Base-by-base conservation (phyloP, 1,140 invertebrate species). In the Sycophila sp. region DNA sequence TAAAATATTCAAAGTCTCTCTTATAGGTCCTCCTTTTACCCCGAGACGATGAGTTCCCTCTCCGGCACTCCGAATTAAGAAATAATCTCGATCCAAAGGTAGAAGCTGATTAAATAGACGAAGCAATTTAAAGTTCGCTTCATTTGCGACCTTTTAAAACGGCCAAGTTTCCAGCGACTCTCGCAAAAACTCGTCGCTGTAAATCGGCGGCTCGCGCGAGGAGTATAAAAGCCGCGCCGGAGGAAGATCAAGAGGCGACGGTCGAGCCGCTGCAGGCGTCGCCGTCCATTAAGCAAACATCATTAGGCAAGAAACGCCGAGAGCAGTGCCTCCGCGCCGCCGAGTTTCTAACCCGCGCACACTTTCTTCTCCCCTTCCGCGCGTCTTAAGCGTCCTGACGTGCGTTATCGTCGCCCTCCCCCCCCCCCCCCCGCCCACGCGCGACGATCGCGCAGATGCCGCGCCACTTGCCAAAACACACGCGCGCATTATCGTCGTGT, bases 211-310 rank as follows among this genome's bases (percentile, higher is more conserved):
- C 45, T n/a, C n/a, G n/a, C n/a, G n/a, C 19, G 19, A 2, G 28
- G 53, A 56, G 32, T 13, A 36, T n/a, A 30, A 28, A 36, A 34
- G 53, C n/a, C 30, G 53, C 28, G 30, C n/a, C 28, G 53, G 13
- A 56, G 53, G n/a, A 56, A 56, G 53, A 56, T n/a, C 28, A 30
- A 56, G 53, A 34, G 7, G 6, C 7, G 17, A n/a, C 30, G 53
- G 15, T 28, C 15, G 28, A 7, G 17, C 7, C n/a, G 60, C 19
- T 38, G 34, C 34, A 60, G 58, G 58, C 58, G 58, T 60, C 15
- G 34, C 45, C 64, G 72, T 73, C 63, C 72, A 73, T 66, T 73
- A 66, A 73, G 70, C 72, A 73, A 73, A 73, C 72, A 73, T 73
- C 72, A 73, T 73, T 73, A 73, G 65, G 66, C 58, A 56, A 64